Evolutionary conservation across 2,888 invertebrate species (phyloP), one percentile per base, ranked within the genome.

Genomic region (Parnassius glacialis): DNA sequence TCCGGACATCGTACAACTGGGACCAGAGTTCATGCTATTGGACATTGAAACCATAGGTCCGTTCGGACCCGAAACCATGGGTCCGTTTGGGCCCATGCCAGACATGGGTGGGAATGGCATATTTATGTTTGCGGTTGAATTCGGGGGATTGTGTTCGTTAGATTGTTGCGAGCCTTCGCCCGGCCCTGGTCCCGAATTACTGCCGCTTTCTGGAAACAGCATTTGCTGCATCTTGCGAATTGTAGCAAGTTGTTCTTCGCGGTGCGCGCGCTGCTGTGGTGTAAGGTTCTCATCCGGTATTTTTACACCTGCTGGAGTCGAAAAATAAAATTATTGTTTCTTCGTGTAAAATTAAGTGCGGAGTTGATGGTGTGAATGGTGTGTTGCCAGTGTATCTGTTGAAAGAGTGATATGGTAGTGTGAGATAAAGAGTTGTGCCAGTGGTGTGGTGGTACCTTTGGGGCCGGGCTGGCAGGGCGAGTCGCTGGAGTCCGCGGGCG

Each of bases 261-360:
- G 94, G 81, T 98, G 97, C 67, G 97, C 97, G 61, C 97, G 94
- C 83, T 99, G 98, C 82, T 98, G 97, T 45, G 98, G 98, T 59
- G 99, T 99, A 73, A 99, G 92, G 87, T 98, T 98, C 89, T 98
- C 98, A 87, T 97, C 97, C 72, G 97, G 97, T 78, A 98, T 96
- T 93, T 98, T 97, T 54, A 97, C 96, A 71, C 95, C 94, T 92
- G 84, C 68, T 65, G 72, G 70, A 51, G 16, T 43, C 3, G 12
- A 53, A 45, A 52, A 3, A 25, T 45, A 42, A 12, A 11, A 45
- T 45, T 20, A 20, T 34, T 34, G 34, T 34, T 34, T 34, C 20
- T 34, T 34, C 7, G 34, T 34, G 34, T 7, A 34, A 34, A 34
- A 34, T 34, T 34, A 7, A 34, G 7, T 34, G 34, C 7, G 7